Evolutionary conservation across 2,888 invertebrate species (phyloP).

Genomic region (Kuschelorhynchus macadamiae): DNA sequence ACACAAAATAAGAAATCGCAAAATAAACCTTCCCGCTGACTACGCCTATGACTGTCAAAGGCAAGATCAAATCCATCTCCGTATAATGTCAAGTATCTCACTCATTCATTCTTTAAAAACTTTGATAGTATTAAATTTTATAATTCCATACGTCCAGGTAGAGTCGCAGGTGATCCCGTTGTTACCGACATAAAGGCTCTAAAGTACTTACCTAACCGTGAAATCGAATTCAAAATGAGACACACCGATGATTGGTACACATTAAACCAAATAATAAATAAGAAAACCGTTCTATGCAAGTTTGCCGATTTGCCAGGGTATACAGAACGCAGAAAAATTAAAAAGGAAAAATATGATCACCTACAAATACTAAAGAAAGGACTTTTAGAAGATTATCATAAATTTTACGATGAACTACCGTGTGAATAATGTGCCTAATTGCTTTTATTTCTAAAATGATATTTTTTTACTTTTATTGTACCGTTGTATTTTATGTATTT

Average conservation of each 20-base stretch:
- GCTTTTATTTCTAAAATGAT: not conserved
- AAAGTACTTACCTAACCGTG: not conserved
- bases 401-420: slow-evolving; percentile 12
- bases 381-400: slow-evolving; percentile 11
- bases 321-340: slow-evolving; percentile 6
- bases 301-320: slow-evolving; percentile 7
- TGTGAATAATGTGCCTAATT: not conserved
- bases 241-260: not conserved
- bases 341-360: slow-evolving; percentile 19
- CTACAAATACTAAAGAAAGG: slow-evolving; percentile 4
- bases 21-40: slow-evolving; percentile 14
- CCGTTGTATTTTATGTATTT: not conserved
- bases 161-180: slow-evolving; percentile 7
- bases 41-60: not conserved
- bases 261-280: not conserved
- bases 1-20: slow-evolving; percentile 5
- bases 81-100: slow-evolving; percentile 14
- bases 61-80: slow-evolving; percentile 18
- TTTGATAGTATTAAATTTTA: not conserved
- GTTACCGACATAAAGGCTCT: slow-evolving; percentile 13
- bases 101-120: slow-evolving; percentile 1
- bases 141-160: slow-evolving; percentile 17
- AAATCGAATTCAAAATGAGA: slow-evolving; percentile 4
- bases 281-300: slow-evolving; percentile 3
- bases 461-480: not conserved